Base-by-base conservation (phyloP, 2,113 vertebrate genomes). In the Chaetura pelagica region DNA sequence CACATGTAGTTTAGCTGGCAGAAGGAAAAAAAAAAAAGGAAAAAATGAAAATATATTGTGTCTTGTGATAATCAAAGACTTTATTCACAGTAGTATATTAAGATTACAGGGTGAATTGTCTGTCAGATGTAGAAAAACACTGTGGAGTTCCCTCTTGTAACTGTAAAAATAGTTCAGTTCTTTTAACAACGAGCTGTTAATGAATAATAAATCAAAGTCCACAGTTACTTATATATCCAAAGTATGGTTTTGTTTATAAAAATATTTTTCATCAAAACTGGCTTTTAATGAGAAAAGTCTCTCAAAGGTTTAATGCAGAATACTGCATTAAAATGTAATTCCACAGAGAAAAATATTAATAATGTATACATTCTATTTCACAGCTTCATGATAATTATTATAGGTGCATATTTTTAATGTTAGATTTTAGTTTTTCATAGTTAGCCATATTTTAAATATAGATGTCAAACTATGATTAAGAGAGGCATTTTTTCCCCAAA, bases 401-500 rank as follows among this genome's bases (percentile, higher is more conserved):
- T 35, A 90, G 34, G 68, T 59, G 11, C 7, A 59, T 22, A 75
- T 7, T 86, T 94, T 82, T 88, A 44, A 89, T 84, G 52, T 75
- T 88, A 59, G 27, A 93, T 90, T 86, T 90, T 86, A 93, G 34
- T 63, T 88, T 89, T 90, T 88, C 32, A 44, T 40, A 74, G 20
- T 90, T 96, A 95, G 38, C 15, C 20, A 29, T 40, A 75, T 93
- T 96, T 61, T 71, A 93, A 97, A 93, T 88, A 93, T 67, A 84
- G 82, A 95, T 93, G 83, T 95, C 96, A 96, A 96, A 96, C 95
- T 93, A 93, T 72, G 95, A 96, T 94, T 94, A 84, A 95, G 79
- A 96, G 79, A 90, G 34, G 34, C 26, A 86, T 85, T 94, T 92
- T 93, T 81, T 21, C n/a, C 59, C 90, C 5, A 94, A 94, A 96